A percentile compares a stretch with the other conserved stretches of the same genome.
Conservation (phyloP, 2,888 invertebrate species). For the Alviniconcha strummeri region DNA sequence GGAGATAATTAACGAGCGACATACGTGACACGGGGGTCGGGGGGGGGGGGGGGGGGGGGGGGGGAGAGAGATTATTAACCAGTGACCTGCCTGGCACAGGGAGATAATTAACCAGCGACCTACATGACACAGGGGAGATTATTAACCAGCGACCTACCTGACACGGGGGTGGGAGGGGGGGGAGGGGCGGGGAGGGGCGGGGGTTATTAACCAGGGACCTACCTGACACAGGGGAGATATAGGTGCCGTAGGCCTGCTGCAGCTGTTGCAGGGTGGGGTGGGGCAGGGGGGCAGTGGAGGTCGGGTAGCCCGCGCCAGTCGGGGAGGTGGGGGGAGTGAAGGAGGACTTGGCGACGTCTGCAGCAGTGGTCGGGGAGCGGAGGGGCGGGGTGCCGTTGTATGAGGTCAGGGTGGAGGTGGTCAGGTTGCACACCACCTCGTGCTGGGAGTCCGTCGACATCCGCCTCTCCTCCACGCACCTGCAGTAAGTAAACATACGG, state of each 20-base stretch:
- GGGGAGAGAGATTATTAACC: background rate
- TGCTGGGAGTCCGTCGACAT: conserved; percentile 48
- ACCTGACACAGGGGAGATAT: conserved; percentile 36
- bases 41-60: too few species aligned
- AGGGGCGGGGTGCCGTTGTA: conserved; percentile 59
- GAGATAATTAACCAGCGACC: too few species aligned
- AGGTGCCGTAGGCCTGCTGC: conserved; percentile 34
- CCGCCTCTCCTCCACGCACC: conserved; percentile 42
- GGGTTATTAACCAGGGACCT: too few species aligned
- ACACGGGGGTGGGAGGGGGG: too few species aligned
- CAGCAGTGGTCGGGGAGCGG: conserved; percentile 42
- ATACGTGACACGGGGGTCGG: too few species aligned
- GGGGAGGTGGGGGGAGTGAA: conserved; percentile 79
- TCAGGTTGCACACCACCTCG: conserved; percentile 46
- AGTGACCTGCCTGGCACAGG: too few species aligned
- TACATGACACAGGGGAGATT: conserved; percentile 35
- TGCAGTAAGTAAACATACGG: background rate
- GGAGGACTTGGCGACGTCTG: conserved; percentile 58
- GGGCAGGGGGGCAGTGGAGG: conserved; percentile 39
- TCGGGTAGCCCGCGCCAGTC: conserved; percentile 36
- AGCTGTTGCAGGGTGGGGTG: conserved; percentile 33
- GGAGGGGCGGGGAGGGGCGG: too few species aligned
- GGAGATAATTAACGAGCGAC: too few species aligned
- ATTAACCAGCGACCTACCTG: too few species aligned
- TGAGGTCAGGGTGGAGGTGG: conserved; percentile 63